These are phyloP conservation scores for Clarias platycephalus DNA, from an alignment of 2,797 vertebrate genomes.

Conservation along the genomic window DNA sequence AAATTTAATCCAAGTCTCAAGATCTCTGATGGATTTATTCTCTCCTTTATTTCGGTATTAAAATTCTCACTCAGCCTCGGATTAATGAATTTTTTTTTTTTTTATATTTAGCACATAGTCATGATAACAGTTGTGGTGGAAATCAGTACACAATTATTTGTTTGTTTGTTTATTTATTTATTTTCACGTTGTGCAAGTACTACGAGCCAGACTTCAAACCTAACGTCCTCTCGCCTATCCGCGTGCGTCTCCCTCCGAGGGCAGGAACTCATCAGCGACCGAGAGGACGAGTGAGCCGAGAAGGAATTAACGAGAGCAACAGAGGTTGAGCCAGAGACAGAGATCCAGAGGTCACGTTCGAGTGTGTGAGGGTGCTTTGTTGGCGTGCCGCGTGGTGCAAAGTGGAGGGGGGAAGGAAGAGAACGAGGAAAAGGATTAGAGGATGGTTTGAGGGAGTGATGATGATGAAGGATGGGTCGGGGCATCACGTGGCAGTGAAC, in stretches of 20 bases:
- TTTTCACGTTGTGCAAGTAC: too few species aligned
- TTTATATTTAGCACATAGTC: neutral
- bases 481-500: neutral
- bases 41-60: neutral
- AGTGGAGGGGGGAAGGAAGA: slow-evolving; percentile 10
- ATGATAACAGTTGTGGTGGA: neutral
- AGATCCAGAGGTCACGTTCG: neutral
- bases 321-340: neutral
- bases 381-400: neutral
- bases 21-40: neutral
- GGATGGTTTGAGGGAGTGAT: neutral
- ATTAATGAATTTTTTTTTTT: too few species aligned
- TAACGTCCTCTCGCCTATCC: too few species aligned
- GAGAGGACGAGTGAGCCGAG: neutral
- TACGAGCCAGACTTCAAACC: neutral
- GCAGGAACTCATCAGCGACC: slow-evolving; percentile 7
- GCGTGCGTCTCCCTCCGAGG: neutral
- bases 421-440: slow-evolving; percentile 5
- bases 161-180: too few species aligned
- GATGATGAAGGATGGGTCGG: neutral
- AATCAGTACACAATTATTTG: neutral
- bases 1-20: neutral
- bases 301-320: slow-evolving; percentile 4
- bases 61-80: neutral
- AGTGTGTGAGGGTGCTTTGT: slow-evolving; percentile 25